Evolutionary conservation across 2,888 invertebrate species (phyloP), one percentile per base, ranked within the genome.

Genomic region (Toxonevra muliebris): DNA sequence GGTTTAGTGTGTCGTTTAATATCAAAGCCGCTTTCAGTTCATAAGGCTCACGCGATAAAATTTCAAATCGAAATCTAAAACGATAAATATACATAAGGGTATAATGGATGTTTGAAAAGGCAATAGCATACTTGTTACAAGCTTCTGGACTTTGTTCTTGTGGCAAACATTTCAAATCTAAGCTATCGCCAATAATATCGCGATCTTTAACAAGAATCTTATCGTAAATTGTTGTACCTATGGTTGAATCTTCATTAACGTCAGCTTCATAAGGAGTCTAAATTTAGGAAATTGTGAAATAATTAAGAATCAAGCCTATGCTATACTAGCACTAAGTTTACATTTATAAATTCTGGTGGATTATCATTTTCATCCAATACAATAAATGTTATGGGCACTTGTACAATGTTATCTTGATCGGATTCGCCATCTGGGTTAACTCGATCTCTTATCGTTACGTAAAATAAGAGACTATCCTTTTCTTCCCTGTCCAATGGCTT

Each of bases 291-390:
- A 45, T n/a, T n/a, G n/a, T n/a, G n/a, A n/a, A n/a, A n/a, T n/a
- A n/a, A n/a, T n/a, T n/a, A n/a, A n/a, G n/a, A n/a, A n/a, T n/a
- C n/a, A n/a, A n/a, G n/a, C n/a, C n/a, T n/a, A n/a, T n/a, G n/a
- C n/a, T n/a, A n/a, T n/a, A n/a, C n/a, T n/a, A n/a, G n/a, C n/a
- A n/a, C n/a, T 8, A 1, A 1, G 59, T 88, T 88, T 87, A 93
- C 93, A 85, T 92, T 90, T 85, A 89, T 88, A 85, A 94, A 94
- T 67, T 87, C 88, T 9, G 96, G 95, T 43, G 93, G 88, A 84
- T 95, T 95, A 80, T 96, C 96, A 81, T 96, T 96, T 78, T 93
- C 94, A 79, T 96, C 96, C 11, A 93, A 86, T 15, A 96, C 90
- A 70, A 95, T 94, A 69, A 95, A 92, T 42, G 91, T 92, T 55